Percentiles rank a stretch among this genome's conserved stretches.
Evolutionary conservation across 2,113 vertebrate genomes (phyloP).

Genomic region (Salvelinus namaycush): DNA sequence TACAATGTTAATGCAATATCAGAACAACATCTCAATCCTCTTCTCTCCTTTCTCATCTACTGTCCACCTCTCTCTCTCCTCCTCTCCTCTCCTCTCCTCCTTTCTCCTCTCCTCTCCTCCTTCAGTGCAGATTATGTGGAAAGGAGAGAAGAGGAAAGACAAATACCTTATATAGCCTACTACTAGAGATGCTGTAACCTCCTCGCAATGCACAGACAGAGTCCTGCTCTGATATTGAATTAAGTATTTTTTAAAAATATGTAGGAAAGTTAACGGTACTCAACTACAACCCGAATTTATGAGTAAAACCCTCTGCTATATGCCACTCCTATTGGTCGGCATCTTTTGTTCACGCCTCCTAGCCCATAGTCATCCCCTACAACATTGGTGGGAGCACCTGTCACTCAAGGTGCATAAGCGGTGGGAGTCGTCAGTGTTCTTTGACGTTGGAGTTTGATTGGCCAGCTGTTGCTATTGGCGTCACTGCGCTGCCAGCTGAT

Average conservation of each 20-base stretch:
- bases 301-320: constrained; percentile 56
- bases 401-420: constrained; percentile 53
- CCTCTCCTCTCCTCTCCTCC: too few relatives aligned
- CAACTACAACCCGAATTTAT: constrained; percentile 8
- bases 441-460: constrained; percentile 77
- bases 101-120: too few relatives aligned
- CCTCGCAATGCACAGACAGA: neutral
- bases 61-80: too few relatives aligned
- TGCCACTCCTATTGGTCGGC: constrained; percentile 52
- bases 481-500: constrained; percentile 93
- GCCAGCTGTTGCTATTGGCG: constrained; percentile 73
- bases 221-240: neutral
- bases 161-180: neutral
- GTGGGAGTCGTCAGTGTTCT: constrained; percentile 59
- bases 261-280: constrained; percentile 53
- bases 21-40: too few relatives aligned
- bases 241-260: constrained; percentile 4
- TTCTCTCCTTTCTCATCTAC: too few relatives aligned
- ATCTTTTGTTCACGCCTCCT: constrained; percentile 42
- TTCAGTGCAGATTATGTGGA: neutral
- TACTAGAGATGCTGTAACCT: neutral
- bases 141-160: neutral
- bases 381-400: constrained; percentile 56
- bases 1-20: too few relatives aligned
- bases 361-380: constrained; percentile 18